Conservation (phyloP, 2,113 vertebrate species). For the Neolamprologus cancellatus region DNA sequence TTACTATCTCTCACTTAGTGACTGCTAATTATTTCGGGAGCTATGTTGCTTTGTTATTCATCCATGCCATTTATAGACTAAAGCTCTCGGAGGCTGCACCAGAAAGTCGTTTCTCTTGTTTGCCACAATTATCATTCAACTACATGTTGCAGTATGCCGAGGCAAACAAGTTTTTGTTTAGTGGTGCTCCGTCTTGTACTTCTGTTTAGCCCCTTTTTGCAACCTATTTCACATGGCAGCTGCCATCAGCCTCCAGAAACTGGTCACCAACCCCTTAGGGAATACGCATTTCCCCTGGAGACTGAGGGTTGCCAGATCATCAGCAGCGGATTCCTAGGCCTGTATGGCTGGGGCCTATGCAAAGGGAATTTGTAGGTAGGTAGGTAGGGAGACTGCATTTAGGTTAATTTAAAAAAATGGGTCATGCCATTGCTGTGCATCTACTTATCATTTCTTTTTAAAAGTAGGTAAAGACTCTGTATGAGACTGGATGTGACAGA, state of each 20-base stretch:
- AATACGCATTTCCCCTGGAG: background rate
- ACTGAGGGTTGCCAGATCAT: background rate
- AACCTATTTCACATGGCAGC: background rate
- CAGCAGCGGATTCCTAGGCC: accelerated
- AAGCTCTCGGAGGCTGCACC: background rate
- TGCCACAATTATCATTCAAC: background rate
- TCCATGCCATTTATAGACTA: background rate
- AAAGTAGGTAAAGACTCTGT: slow-evolving; percentile 8
- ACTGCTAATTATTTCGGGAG: background rate
- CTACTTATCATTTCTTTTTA: background rate
- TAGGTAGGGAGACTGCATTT: background rate
- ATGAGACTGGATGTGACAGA: slow-evolving; percentile 23
- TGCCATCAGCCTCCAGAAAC: background rate
- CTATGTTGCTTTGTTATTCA: background rate
- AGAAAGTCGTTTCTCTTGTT: background rate
- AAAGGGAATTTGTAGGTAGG: background rate
- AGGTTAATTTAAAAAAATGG: background rate
- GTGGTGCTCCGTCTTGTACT: no score
- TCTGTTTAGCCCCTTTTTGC: background rate
- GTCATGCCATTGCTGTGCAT: background rate
- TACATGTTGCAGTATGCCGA: background rate
- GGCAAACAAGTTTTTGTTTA: background rate
- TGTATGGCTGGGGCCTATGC: background rate
- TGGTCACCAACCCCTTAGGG: background rate
- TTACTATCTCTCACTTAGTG: background rate